Evolutionary conservation across 2,888 invertebrate genomes (phyloP).

Genomic region (Physocephala rufipes): DNA sequence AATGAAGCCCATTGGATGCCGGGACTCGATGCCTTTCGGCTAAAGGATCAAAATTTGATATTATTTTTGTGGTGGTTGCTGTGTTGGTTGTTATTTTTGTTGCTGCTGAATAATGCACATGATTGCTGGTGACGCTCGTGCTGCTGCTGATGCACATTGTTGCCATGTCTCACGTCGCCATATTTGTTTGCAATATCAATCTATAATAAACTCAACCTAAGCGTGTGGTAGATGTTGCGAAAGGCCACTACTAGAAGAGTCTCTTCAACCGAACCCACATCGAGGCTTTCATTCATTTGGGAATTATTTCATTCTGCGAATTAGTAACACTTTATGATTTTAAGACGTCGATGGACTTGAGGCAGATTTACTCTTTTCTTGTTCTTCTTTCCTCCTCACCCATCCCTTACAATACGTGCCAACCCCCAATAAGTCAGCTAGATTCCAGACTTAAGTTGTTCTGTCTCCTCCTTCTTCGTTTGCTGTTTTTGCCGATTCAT

Average conservation of each 20-base stretch:
- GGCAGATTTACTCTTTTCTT: too few species aligned
- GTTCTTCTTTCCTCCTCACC: neutral
- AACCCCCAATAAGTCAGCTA: neutral
- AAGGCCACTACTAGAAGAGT: neutral
- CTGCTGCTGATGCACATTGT: too few species aligned
- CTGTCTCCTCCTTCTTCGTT: too few species aligned
- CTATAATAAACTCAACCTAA: neutral
- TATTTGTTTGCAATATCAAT: constrained; percentile 9
- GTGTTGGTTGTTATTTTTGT: neutral
- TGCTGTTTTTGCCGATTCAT: too few species aligned
- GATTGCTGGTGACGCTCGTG: too few species aligned
- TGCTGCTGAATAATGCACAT: neutral
- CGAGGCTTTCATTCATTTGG: constrained; percentile 33
- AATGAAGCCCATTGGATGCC: constrained; percentile 6
- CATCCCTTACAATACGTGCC: too few species aligned
- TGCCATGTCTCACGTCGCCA: constrained; percentile 20
- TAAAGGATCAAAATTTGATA: constrained; percentile 26
- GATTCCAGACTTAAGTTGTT: too few species aligned
- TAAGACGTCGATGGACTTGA: constrained; percentile 22
- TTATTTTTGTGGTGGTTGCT: too few species aligned
- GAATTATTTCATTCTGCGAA: constrained; percentile 48
- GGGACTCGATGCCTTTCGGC: too few species aligned
- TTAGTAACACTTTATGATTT: constrained; percentile 44
- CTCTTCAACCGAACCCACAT: neutral
- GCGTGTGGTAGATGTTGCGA: constrained; percentile 8